phyloP scores from a whole-genome alignment of 2,113 vertebrate species.

The Phalacrocorax pelagicus region DNA sequence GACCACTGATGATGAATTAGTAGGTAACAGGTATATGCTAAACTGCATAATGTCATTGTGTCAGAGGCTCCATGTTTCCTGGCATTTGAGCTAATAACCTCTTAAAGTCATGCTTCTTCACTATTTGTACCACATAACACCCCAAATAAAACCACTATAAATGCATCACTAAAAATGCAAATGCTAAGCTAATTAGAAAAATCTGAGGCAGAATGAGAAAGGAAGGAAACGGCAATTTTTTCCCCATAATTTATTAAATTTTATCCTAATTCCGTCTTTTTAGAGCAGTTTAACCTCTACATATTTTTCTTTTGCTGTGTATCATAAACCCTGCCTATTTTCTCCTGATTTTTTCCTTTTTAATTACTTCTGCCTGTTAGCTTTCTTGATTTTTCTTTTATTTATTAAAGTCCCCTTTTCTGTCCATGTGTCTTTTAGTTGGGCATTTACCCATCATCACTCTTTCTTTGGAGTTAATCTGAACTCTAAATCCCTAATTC shows the following conservation, averaged over 20 bases:
- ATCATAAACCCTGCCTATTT: background rate
- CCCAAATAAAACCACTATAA: background rate
- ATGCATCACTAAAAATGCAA: background rate
- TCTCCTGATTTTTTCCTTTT: background rate
- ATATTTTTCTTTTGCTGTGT: background rate
- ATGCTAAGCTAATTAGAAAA: background rate
- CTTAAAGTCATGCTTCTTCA: background rate
- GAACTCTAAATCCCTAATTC: background rate
- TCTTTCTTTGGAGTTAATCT: background rate
- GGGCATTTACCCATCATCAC: rapidly evolving
- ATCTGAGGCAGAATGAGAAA: background rate
- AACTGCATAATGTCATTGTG: background rate
- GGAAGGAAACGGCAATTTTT: background rate
- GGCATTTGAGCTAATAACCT: background rate
- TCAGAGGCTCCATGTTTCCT: background rate
- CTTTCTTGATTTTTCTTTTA: background rate
- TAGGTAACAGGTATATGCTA: background rate
- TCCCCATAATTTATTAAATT: background rate
- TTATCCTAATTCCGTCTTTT: background rate
- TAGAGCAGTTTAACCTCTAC: background rate
- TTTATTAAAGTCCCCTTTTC: background rate
- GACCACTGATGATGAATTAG: slow-evolving; percentile 21
- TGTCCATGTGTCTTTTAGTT: background rate
- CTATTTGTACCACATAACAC: background rate
- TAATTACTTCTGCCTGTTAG: background rate